These are phyloP conservation scores for Anastatus disparis DNA, from an alignment of 1,140 invertebrate genomes.

Conservation along the genomic window DNA sequence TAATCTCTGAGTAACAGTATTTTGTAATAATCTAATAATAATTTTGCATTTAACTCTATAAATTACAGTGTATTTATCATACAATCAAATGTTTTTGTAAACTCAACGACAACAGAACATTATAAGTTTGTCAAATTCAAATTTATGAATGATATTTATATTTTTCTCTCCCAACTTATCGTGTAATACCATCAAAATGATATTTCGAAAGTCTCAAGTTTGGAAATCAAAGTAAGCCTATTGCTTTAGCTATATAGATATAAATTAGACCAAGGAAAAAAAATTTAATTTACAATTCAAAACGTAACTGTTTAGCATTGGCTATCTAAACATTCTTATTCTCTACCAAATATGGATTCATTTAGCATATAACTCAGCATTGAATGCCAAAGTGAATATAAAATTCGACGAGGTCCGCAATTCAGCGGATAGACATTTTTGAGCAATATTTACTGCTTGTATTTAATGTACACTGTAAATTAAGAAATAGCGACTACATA, in stretches of 20 bases:
- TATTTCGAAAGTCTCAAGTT: background rate
- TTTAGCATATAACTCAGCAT: background rate
- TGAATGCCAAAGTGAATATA: background rate
- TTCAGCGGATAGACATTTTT: background rate
- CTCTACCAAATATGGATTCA: background rate
- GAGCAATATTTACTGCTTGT: too few relatives aligned
- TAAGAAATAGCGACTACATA: too few relatives aligned
- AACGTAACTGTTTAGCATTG: background rate
- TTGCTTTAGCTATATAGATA: too few relatives aligned
- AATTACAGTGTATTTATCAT: too few relatives aligned
- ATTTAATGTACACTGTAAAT: too few relatives aligned
- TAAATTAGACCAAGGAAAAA: background rate
- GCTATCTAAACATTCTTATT: background rate
- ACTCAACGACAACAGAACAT: too few relatives aligned
- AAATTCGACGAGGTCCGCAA: background rate
- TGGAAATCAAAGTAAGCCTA: too few relatives aligned
- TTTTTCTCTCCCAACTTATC: background rate
- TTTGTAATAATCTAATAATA: too few relatives aligned
- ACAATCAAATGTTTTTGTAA: too few relatives aligned
- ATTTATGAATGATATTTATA: background rate
- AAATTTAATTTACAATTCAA: slow-evolving; percentile 7
- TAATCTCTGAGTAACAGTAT: too few relatives aligned
- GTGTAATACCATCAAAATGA: background rate
- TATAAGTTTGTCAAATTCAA: too few relatives aligned
- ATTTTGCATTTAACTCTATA: too few relatives aligned